Conservation (phyloP, 2,888 invertebrate species). For the Netelia fuscicornis region DNA sequence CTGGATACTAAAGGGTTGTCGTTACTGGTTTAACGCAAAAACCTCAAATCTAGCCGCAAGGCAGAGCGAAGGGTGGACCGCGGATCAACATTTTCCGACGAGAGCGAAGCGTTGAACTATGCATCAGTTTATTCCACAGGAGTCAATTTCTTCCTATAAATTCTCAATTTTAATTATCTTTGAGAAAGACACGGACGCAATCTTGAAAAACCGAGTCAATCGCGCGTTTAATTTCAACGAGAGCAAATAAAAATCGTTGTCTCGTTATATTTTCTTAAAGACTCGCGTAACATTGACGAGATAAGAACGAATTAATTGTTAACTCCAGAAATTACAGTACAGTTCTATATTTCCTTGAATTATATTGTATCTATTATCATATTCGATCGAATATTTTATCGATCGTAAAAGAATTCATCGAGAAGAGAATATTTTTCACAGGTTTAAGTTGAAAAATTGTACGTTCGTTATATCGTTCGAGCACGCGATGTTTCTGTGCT, state of each 20-base stretch:
- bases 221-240: background rate
- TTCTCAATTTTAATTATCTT: background rate
- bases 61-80: background rate
- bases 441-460: no score
- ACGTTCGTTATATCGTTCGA: background rate
- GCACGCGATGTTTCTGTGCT: background rate
- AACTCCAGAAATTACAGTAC: no score
- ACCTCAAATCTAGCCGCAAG: constrained; percentile 29
- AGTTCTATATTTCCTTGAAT: no score
- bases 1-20: background rate
- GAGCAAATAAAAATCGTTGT: background rate
- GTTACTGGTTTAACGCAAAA: constrained; percentile 37
- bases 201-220: background rate
- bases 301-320: no score
- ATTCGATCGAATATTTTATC: no score
- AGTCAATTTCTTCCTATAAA: background rate
- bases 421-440: background rate
- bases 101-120: background rate
- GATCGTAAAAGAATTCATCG: no score
- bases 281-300: no score
- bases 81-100: no score
- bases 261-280: no score
- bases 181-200: no score
- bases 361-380: no score
- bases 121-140: background rate